A percentile compares a stretch with the other conserved stretches of the same genome.
Conservation (phyloP, 2,797 vertebrate genomes). For the Syngnathus acus region DNA sequence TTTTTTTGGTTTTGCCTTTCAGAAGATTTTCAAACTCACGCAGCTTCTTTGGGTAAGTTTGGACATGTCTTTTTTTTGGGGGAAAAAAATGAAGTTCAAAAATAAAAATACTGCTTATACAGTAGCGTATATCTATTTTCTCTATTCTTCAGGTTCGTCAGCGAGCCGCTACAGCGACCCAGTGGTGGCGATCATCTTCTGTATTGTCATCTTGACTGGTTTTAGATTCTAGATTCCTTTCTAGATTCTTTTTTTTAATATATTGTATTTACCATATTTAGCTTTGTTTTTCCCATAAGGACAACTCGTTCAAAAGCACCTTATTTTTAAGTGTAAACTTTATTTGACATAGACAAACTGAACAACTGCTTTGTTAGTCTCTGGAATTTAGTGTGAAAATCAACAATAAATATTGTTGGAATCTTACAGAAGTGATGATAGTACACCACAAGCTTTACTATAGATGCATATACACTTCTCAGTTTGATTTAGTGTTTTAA, state of each 20-base stretch:
- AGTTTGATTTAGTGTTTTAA: too few species aligned
- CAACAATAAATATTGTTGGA: neutral
- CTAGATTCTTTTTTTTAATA: neutral
- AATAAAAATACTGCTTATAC: too few species aligned
- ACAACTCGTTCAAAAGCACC: neutral
- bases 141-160: slow-evolving; percentile 14
- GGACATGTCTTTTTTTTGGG: neutral
- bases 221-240: slow-evolving; percentile 3
- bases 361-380: neutral
- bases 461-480: too few species aligned
- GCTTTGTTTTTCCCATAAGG: neutral
- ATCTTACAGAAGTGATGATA: neutral
- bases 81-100: neutral
- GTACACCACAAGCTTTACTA: too few species aligned
- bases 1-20: slow-evolving; percentile 10
- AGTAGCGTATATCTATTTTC: neutral
- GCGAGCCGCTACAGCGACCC: slow-evolving; percentile 23
- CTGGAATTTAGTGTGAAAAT: neutral
- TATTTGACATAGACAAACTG: neutral
- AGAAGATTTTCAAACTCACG: slow-evolving; percentile 11
- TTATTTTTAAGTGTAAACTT: neutral
- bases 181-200: slow-evolving; percentile 40
- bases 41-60: slow-evolving; percentile 24
- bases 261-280: neutral
- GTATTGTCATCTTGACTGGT: slow-evolving; percentile 33